Percentiles rank a stretch among this genome's conserved stretches.
Conservation (phyloP, 2,888 invertebrate species). For the Clunio marinus region DNA sequence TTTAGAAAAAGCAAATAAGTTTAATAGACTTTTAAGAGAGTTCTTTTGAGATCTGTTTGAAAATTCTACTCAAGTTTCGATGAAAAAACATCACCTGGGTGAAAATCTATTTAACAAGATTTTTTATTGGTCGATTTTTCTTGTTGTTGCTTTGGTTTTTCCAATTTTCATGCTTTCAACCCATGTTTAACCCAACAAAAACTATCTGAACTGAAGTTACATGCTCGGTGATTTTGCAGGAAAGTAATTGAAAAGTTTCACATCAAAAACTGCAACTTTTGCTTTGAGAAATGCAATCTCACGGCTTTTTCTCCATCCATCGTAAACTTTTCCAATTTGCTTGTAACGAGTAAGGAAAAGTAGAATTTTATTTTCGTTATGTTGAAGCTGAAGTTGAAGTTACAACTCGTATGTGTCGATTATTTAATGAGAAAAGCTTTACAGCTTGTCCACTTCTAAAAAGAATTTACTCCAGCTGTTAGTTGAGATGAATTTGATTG, state of each 20-base stretch:
- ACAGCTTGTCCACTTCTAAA: too few relatives aligned
- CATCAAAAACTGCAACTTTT: not conserved
- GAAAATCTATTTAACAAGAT: not conserved
- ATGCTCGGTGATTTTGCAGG: too few relatives aligned
- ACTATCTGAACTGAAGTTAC: not conserved
- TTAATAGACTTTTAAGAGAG: conserved; percentile 12
- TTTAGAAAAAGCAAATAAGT: conserved; percentile 7
- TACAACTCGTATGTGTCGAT: too few relatives aligned
- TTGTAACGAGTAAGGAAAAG: too few relatives aligned
- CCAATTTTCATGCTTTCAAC: too few relatives aligned
- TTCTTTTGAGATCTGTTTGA: not conserved
- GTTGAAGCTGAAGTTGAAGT: too few relatives aligned
- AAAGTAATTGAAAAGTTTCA: not conserved
- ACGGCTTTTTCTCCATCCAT: not conserved
- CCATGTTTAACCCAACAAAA: too few relatives aligned
- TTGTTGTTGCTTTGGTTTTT: too few relatives aligned
- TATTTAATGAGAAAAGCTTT: too few relatives aligned
- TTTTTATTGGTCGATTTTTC: not conserved
- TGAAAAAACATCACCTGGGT: not conserved
- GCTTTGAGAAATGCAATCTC: not conserved
- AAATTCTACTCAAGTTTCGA: not conserved
- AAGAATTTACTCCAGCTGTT: too few relatives aligned
- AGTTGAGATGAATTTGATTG: too few relatives aligned
- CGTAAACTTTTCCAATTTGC: not conserved
- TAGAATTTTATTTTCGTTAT: too few relatives aligned